A percentile compares a stretch with the other conserved stretches of the same genome.
Conservation (phyloP, 2,797 vertebrate genomes). For the Silurus lanzhouensis region DNA sequence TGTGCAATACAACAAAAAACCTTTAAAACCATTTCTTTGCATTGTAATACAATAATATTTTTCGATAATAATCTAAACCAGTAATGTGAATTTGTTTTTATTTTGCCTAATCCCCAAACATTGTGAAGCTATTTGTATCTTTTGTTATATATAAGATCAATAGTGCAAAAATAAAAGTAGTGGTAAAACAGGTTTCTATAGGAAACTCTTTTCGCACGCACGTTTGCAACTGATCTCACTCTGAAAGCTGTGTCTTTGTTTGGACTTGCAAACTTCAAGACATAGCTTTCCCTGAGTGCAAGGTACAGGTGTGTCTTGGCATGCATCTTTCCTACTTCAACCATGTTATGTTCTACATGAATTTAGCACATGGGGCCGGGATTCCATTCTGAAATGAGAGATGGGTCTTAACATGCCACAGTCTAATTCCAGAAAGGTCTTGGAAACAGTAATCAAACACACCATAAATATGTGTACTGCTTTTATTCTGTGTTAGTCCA, state of each 20-base stretch:
- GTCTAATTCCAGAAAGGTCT: background rate
- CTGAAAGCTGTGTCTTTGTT: slow-evolving; percentile 25
- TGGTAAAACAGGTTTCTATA: slow-evolving; percentile 24
- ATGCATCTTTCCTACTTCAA: background rate
- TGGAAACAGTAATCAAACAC: slow-evolving; percentile 1
- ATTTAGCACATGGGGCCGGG: background rate
- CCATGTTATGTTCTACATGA: background rate
- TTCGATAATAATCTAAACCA: background rate
- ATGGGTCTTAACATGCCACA: slow-evolving; percentile 4
- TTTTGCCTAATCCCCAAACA: background rate
- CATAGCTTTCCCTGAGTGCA: background rate
- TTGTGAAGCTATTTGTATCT: background rate
- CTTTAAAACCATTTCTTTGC: background rate
- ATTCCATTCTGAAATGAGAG: slow-evolving; percentile 3
- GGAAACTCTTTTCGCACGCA: background rate
- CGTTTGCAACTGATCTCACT: slow-evolving; percentile 10
- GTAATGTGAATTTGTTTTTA: background rate
- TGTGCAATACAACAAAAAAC: background rate
- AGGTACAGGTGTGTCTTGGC: slow-evolving; percentile 21
- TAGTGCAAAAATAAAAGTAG: background rate
- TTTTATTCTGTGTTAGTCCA: slow-evolving; percentile 16
- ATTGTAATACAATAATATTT: background rate
- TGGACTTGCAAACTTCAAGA: slow-evolving; percentile 16
- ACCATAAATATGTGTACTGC: background rate
- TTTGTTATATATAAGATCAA: background rate